A percentile compares a stretch with the other conserved stretches of the same genome.
phyloP scores from a whole-genome alignment of 23 tunicate species.

The Diplosoma virens region DNA sequence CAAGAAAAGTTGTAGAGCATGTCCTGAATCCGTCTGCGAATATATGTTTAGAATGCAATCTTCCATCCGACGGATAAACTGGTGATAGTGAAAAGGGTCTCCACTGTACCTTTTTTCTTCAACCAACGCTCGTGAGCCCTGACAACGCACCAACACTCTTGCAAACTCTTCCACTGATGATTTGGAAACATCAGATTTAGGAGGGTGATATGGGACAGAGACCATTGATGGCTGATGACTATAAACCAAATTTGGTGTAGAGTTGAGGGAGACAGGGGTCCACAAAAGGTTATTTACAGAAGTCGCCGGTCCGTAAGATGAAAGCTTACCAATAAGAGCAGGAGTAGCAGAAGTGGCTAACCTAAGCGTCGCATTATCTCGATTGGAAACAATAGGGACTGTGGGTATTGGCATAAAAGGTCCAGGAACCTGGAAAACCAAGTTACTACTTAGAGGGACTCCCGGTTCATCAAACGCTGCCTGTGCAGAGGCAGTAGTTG shows the following conservation, averaged over 20 bases:
- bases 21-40: background rate
- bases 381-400: too few relatives aligned
- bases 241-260: too few relatives aligned
- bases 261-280: too few relatives aligned
- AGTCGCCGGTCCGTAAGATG: too few relatives aligned
- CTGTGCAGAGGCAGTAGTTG: background rate
- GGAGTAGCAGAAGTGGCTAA: too few relatives aligned
- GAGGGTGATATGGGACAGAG: background rate
- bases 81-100: conserved; percentile 5
- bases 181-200: background rate
- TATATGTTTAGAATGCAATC: conserved; percentile 13
- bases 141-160: conserved; percentile 2
- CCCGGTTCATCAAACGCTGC: background rate
- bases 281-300: too few relatives aligned
- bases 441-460: background rate
- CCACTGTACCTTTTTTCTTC: background rate
- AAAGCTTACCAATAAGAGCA: too few relatives aligned
- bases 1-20: conserved; percentile 7
- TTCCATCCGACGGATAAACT: conserved; percentile 5
- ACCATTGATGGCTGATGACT: background rate
- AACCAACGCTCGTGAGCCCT: background rate
- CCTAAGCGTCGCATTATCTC: too few relatives aligned
- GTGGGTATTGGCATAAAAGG: too few relatives aligned
- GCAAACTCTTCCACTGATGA: background rate
- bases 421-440: background rate